Conservation (phyloP, 2,888 invertebrate genomes). For the Poecilobothrus nobilitatus region DNA sequence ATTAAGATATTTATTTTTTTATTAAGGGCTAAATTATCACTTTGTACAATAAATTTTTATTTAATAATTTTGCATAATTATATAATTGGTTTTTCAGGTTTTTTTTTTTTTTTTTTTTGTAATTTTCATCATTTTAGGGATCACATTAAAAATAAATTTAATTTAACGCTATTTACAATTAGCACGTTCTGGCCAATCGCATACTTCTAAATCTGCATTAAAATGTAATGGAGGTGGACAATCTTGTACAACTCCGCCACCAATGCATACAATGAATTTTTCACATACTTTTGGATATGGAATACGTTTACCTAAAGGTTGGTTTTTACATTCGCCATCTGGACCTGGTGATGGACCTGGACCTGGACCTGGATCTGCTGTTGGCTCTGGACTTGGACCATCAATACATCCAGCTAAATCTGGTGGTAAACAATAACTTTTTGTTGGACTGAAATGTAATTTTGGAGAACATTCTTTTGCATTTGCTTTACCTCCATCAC, state of each 20-base stretch:
- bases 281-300: conserved; percentile 31
- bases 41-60: too few species aligned
- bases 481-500: background rate
- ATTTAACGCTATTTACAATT: background rate
- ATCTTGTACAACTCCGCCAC: conserved; percentile 9
- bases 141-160: too few species aligned
- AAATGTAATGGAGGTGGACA: background rate
- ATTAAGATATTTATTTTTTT: too few species aligned
- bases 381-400: background rate
- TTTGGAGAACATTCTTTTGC: background rate
- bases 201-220: background rate
- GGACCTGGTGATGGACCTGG: too few species aligned
- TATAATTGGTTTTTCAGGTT: too few species aligned
- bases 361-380: too few species aligned
- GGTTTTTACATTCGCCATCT: conserved; percentile 21
- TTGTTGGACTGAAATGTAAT: conserved; percentile 8
- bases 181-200: background rate
- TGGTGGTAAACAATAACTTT: background rate
- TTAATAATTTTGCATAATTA: too few species aligned
- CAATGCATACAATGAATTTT: conserved; percentile 30
- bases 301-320: conserved; percentile 20
- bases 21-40: too few species aligned
- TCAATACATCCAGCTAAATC: background rate
- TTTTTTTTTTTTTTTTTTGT: too few species aligned
- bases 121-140: too few species aligned